Conservation (phyloP, 2,113 vertebrate genomes). For the Emydocephalus ijimae region DNA sequence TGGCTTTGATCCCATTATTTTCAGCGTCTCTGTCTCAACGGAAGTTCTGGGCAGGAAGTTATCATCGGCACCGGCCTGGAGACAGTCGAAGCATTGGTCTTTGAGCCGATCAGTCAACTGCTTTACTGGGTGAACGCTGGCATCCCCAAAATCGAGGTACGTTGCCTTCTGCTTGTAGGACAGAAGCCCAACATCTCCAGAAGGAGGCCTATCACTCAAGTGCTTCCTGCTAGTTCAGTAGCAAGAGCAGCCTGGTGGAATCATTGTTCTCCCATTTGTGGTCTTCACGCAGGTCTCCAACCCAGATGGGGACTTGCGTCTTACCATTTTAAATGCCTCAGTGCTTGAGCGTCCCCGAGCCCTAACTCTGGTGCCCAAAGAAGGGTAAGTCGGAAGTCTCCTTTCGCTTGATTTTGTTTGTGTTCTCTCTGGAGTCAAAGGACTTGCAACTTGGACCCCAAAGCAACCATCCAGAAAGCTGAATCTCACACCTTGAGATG, state of each 20-base stretch:
- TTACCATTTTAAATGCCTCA: conserved; percentile 86
- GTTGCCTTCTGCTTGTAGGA: not conserved
- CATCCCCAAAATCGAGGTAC: conserved; percentile 94
- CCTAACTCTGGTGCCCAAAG: conserved; percentile 81
- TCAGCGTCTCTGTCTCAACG: conserved; percentile 93
- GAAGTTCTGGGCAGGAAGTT: conserved; percentile 90
- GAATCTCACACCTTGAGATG: not conserved
- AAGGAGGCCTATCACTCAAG: not conserved
- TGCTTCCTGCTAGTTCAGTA: not conserved
- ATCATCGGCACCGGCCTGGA: conserved; percentile 84
- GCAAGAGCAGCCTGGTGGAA: not conserved
- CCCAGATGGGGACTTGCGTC: conserved; percentile 88
- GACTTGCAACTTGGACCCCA: not conserved
- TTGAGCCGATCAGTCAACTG: conserved; percentile 89
- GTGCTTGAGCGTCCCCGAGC: conserved; percentile 90
- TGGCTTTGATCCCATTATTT: not conserved
- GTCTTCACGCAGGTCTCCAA: conserved; percentile 80
- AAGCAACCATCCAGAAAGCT: not conserved
- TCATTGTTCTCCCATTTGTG: not conserved
- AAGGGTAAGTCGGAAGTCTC: conserved; percentile 75
- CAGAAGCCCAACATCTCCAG: not conserved
- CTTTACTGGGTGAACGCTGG: conserved; percentile 97
- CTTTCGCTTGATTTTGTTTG: not conserved
- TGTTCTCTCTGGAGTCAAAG: not conserved
- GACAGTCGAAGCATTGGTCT: conserved; percentile 92